Percentiles rank a stretch among this genome's conserved stretches.
Conservation (phyloP, 2,113 vertebrate species). For the Lathamus discolor region DNA sequence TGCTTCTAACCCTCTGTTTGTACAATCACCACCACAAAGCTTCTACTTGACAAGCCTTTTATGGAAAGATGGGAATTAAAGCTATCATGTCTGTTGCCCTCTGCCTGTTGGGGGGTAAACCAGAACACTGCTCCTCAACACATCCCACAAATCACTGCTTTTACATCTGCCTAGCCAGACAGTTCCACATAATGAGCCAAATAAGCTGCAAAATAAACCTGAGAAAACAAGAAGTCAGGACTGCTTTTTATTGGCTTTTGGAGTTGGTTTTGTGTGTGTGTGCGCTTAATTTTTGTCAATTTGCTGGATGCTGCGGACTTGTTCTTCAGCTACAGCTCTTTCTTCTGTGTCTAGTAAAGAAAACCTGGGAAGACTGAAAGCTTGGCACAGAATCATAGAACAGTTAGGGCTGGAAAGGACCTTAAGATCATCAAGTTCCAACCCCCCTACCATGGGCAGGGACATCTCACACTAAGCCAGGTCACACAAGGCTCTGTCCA, state of each 20-base stretch:
- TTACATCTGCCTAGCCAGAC: background rate
- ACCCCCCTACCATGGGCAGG: rapidly evolving
- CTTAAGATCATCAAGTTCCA: too few relatives aligned
- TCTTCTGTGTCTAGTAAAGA: background rate
- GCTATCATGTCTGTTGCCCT: background rate
- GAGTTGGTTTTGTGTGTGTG: background rate
- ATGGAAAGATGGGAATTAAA: background rate
- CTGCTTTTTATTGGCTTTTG: background rate
- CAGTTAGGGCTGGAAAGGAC: too few relatives aligned
- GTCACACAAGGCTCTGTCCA: too few relatives aligned
- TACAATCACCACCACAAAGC: background rate
- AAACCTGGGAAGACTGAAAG: background rate
- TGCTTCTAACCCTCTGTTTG: background rate
- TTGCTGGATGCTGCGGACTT: background rate
- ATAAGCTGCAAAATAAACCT: background rate
- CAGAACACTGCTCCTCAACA: background rate
- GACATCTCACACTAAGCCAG: too few relatives aligned
- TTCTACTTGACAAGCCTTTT: background rate
- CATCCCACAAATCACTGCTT: background rate
- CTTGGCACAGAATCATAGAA: too few relatives aligned
- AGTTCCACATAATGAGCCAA: background rate
- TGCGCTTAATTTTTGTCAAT: background rate
- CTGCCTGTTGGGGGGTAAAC: background rate
- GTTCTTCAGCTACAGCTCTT: background rate
- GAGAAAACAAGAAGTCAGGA: background rate